These are phyloP conservation scores for Lathronympha strigana DNA, from an alignment of 2,888 invertebrate species.

Conservation along the genomic window DNA sequence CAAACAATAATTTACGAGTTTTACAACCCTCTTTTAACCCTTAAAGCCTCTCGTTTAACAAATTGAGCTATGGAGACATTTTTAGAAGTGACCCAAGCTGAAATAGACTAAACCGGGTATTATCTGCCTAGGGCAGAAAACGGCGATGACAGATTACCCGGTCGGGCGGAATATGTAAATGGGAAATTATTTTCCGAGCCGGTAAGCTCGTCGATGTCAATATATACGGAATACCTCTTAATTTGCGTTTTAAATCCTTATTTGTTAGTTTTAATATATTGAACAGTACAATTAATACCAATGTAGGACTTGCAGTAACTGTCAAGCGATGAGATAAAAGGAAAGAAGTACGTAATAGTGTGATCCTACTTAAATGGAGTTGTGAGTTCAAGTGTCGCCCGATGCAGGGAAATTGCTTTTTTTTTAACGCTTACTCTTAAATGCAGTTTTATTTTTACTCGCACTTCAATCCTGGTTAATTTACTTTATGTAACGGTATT, in stretches of 20 bases:
- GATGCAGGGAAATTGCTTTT: too few species aligned
- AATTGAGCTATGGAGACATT: slow-evolving; percentile 37
- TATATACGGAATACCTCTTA: not conserved
- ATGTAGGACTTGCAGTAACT: too few species aligned
- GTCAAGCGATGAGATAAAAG: too few species aligned
- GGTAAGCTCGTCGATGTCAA: slow-evolving; percentile 12
- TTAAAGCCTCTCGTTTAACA: slow-evolving; percentile 26
- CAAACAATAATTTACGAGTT: slow-evolving; percentile 12
- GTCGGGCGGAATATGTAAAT: slow-evolving; percentile 32
- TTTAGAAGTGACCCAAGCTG: slow-evolving; percentile 35
- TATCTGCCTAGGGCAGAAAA: slow-evolving; percentile 37
- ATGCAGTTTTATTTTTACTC: too few species aligned
- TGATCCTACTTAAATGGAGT: too few species aligned
- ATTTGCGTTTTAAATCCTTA: not conserved
- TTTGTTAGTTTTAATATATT: not conserved
- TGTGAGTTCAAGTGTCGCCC: too few species aligned
- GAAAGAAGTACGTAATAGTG: too few species aligned
- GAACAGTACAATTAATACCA: too few species aligned
- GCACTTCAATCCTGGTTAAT: too few species aligned
- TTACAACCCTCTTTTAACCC: slow-evolving; percentile 23
- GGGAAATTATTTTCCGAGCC: slow-evolving; percentile 20
- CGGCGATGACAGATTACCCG: slow-evolving; percentile 21
- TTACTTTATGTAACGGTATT: too few species aligned
- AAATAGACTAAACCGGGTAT: slow-evolving; percentile 32
- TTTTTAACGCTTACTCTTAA: too few species aligned